phyloP scores from a whole-genome alignment of 2,797 vertebrate species.

The Pterois miles region DNA sequence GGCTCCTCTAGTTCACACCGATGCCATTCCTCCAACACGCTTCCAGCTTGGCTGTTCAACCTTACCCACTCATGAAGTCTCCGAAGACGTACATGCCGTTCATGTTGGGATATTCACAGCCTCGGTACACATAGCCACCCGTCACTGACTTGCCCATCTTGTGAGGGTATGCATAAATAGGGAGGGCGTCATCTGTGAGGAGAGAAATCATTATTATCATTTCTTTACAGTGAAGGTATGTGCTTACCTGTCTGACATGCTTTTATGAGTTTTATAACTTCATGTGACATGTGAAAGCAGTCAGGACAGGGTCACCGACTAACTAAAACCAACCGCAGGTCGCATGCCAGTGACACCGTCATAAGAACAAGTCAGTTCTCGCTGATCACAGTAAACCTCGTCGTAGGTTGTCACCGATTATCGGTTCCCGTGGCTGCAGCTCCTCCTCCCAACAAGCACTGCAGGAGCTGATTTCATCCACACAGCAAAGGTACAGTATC shows the following conservation, averaged over 20 bases:
- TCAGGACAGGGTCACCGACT: neutral
- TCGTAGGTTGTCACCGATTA: neutral
- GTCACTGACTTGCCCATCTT: slow-evolving; percentile 96
- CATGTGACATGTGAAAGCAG: neutral
- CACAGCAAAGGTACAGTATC: neutral
- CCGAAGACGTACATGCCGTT: slow-evolving; percentile 97
- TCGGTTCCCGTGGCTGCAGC: neutral
- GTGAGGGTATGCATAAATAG: slow-evolving; percentile 95
- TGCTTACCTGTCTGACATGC: neutral
- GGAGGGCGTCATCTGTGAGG: slow-evolving; percentile 89
- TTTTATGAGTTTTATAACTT: neutral
- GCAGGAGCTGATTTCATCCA: neutral
- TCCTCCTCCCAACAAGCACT: neutral
- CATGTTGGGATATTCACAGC: slow-evolving; percentile 94
- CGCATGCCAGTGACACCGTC: neutral
- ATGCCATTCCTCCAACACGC: neutral
- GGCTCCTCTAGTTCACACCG: too few relatives aligned
- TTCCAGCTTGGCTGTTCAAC: neutral
- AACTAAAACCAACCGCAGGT: too few relatives aligned
- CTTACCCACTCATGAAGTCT: slow-evolving; percentile 98
- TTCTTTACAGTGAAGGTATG: neutral
- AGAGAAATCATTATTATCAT: neutral
- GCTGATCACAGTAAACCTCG: neutral
- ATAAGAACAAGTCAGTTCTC: neutral
- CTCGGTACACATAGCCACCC: slow-evolving; percentile 93